phyloP scores from a whole-genome alignment of 2,888 invertebrate genomes.

The Pelosia muscerda region DNA sequence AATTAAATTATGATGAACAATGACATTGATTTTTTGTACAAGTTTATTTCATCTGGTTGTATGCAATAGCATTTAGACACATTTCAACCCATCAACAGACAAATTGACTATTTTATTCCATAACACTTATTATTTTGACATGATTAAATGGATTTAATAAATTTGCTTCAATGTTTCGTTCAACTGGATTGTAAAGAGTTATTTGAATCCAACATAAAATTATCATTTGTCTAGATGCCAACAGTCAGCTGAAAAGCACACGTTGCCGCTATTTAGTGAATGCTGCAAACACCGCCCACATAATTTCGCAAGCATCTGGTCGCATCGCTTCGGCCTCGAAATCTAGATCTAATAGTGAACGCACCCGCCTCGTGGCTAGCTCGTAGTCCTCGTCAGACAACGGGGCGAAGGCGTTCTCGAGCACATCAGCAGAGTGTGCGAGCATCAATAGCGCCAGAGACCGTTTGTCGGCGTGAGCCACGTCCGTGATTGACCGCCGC shows the following conservation, averaged over 20 bases:
- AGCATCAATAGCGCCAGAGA: constrained; percentile 97
- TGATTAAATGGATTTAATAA: constrained; percentile 26
- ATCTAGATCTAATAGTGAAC: constrained; percentile 98
- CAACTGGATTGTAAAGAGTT: constrained; percentile 46
- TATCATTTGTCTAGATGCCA: constrained; percentile 53
- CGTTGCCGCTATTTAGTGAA: constrained; percentile 95
- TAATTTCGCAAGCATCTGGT: constrained; percentile 95
- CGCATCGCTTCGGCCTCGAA: constrained; percentile 98
- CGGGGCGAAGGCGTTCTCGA: constrained; percentile 99
- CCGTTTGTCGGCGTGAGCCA: constrained; percentile 98
- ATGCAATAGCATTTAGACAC: constrained; percentile 13
- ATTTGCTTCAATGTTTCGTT: constrained; percentile 44
- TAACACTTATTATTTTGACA: constrained; percentile 25
- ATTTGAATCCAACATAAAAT: constrained; percentile 49
- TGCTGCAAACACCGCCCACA: constrained; percentile 99
- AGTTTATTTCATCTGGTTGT: constrained; percentile 30
- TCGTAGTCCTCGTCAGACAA: constrained; percentile 99
- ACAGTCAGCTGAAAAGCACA: constrained; percentile 38
- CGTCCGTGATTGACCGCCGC: constrained; percentile 98
- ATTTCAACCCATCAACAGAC: constrained; percentile 26
- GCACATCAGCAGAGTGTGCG: constrained; percentile 99
- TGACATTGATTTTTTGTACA: constrained; percentile 46
- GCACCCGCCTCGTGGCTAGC: constrained; percentile 98
- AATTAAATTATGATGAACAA: constrained; percentile 28
- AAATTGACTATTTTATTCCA: constrained; percentile 22